Percentiles rank a stretch among this genome's conserved stretches.
phyloP scores from a whole-genome alignment of 2,888 invertebrate genomes.

The Emmelina monodactyla region DNA sequence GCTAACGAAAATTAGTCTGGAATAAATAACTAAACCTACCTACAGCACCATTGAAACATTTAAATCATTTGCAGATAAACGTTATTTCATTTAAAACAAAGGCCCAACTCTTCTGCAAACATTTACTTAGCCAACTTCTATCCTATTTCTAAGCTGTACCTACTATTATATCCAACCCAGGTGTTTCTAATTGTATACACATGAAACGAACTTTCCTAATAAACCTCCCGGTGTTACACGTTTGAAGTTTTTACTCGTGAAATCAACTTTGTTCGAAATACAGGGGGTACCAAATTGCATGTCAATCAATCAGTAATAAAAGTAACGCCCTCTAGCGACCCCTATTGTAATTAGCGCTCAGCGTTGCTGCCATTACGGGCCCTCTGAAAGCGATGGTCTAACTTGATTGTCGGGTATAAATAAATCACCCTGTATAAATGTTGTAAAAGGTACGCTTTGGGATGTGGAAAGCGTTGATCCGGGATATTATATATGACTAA shows the following conservation, averaged over 20 bases:
- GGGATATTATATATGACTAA: no score
- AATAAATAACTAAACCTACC: no score
- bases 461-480: no score
- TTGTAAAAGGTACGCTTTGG: no score
- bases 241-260: neutral
- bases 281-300: constrained; percentile 6
- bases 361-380: constrained; percentile 14
- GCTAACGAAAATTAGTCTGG: no score
- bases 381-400: constrained; percentile 4
- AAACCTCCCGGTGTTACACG: neutral
- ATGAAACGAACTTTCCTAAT: neutral
- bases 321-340: constrained; percentile 11
- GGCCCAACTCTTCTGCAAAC: no score
- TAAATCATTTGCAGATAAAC: no score
- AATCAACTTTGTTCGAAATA: neutral
- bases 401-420: neutral
- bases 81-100: no score
- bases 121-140: no score
- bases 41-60: no score
- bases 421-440: neutral
- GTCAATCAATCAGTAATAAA: constrained; percentile 17
- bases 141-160: no score
- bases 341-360: constrained; percentile 18
- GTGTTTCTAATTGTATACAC: neutral
- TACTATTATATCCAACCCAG: neutral